These are phyloP conservation scores for Cyphomyrus discorhynchus DNA, from an alignment of 2,113 vertebrate genomes.

Conservation along the genomic window DNA sequence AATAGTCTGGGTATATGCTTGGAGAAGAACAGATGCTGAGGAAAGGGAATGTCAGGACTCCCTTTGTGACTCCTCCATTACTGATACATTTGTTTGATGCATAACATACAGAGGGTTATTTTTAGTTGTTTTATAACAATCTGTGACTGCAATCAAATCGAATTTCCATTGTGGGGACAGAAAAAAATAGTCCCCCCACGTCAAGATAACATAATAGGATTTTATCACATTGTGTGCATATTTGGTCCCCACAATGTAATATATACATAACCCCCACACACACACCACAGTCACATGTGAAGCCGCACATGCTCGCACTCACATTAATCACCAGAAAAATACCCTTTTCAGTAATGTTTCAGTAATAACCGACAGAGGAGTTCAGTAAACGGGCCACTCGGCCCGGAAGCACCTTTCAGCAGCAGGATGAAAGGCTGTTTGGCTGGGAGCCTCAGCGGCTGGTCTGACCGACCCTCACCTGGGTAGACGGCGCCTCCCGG, in stretches of 20 bases:
- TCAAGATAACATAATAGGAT: background rate
- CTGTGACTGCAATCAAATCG: background rate
- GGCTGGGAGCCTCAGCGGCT: slow-evolving; percentile 47
- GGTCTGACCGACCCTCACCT: slow-evolving; percentile 40
- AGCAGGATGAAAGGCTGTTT: slow-evolving; percentile 61
- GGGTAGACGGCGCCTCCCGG: slow-evolving; percentile 28
- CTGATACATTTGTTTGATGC: background rate
- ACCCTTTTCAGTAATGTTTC: slow-evolving; percentile 16
- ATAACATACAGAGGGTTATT: background rate
- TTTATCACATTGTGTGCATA: background rate
- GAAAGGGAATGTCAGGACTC: background rate
- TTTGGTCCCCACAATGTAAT: background rate
- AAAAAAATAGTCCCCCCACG: background rate
- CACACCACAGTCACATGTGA: slow-evolving; percentile 16
- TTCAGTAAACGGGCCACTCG: slow-evolving; percentile 35
- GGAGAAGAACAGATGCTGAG: background rate
- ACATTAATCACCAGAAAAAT: slow-evolving; percentile 51
- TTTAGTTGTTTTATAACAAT: background rate
- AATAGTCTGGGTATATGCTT: too few species aligned
- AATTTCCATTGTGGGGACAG: background rate
- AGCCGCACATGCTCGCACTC: slow-evolving; percentile 17
- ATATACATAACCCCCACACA: background rate
- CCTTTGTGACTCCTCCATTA: background rate
- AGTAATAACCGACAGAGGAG: slow-evolving; percentile 42
- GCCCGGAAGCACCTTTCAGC: slow-evolving; percentile 41